Conservation (phyloP, 2,888 invertebrate genomes). For the Congeria kusceri region DNA sequence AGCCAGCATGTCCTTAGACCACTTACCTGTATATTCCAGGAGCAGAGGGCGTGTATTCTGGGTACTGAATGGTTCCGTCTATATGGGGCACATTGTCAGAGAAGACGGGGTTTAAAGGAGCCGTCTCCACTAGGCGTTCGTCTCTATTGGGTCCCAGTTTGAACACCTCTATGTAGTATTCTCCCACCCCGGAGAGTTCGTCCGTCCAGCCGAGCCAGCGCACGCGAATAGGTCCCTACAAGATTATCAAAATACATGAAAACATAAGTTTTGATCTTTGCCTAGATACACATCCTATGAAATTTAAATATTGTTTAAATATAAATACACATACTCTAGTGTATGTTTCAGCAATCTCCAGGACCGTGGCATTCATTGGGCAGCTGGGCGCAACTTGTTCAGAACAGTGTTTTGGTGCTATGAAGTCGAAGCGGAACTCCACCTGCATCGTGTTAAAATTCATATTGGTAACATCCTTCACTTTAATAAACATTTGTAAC, state of each 20-base stretch:
- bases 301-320: too few species aligned
- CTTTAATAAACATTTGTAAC: too few species aligned
- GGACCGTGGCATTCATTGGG: background rate
- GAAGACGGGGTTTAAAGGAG: conserved; percentile 27
- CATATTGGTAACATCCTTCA: too few species aligned
- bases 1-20: too few species aligned
- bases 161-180: conserved; percentile 44
- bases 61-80: conserved; percentile 4
- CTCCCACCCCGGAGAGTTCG: conserved; percentile 31
- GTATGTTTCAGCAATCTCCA: conserved; percentile 17
- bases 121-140: conserved; percentile 24
- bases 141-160: conserved; percentile 24
- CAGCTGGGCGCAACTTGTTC: conserved; percentile 10
- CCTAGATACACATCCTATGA: too few species aligned
- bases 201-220: conserved; percentile 46
- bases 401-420: conserved; percentile 36
- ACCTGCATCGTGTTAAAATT: too few species aligned
- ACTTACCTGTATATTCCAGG: conserved; percentile 60
- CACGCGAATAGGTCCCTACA: conserved; percentile 24
- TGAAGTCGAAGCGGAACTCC: conserved; percentile 49
- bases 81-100: background rate
- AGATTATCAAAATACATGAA: too few species aligned
- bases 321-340: conserved; percentile 21
- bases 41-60: conserved; percentile 40
- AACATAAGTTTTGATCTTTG: too few species aligned